Evolutionary conservation across 92 coral and sea anemone genomes (phyloP), one percentile per base, ranked within the genome.

Genomic region (Heliopora coerulea): DNA sequence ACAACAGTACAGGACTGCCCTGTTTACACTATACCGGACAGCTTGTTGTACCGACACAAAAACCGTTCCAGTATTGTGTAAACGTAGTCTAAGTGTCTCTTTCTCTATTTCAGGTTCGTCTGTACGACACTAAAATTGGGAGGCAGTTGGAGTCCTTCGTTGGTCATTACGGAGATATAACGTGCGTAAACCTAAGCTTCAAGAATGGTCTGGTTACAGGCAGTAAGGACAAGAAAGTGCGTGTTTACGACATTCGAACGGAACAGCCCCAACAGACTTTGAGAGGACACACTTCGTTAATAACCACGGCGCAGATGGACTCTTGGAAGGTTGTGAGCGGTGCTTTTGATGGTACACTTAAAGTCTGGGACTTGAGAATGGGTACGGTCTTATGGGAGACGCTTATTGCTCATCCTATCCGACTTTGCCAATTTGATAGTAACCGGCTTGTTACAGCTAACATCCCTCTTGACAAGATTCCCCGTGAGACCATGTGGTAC

Each of bases 271-370:
- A 66, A 59, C 60, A 75, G 3, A 56, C 70, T n/a, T 81, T 92
- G 39, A 89, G 89, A 70, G 97, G 96, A n/a, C 96, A 89, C 57
- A 74, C 84, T n/a, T 63, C 86, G 37, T 56, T 73, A 17, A 88
- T 90, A 29, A 89, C 97, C 21, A 59, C 97, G 2, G 96, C 90
- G 20, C 97, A 92, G 73, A 87, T 92, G 93, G 96, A 90, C 80
- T 91, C 88, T 54, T 86, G 89, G 85, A 87, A 89, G 73, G 90
- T 88, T 48, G 96, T 92, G 74, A 92, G 96, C 72, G 97, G 97
- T 34, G 82, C 97, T 52, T 84, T 80, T 27, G 86, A 92, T 42
- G 97, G 97, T n/a, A 83, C 89, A 46, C 64, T 89, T 49, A 62
- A 81, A 25, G 97, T 92, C 65, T 92, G 97, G 97, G 97, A 92